A percentile compares a stretch with the other conserved stretches of the same genome.
These are phyloP conservation scores for Ochlodes sylvanus DNA, from an alignment of 2,888 invertebrate genomes.

Conservation along the genomic window DNA sequence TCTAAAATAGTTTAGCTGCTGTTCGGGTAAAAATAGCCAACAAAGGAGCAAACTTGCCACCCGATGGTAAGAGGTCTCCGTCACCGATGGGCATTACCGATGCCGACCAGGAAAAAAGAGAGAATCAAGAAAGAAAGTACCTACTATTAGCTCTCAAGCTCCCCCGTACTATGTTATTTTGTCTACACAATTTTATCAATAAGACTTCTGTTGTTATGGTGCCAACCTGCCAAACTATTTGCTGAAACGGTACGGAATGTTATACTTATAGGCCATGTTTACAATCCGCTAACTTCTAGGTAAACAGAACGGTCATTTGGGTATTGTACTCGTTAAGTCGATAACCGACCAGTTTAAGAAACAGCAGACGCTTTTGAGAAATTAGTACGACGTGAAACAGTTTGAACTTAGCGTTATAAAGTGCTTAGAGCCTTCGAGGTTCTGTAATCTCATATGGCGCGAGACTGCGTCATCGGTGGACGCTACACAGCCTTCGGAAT, in stretches of 20 bases:
- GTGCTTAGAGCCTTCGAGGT: constrained; percentile 51
- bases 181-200: constrained; percentile 14
- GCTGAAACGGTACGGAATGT: constrained; percentile 13
- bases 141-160: no score
- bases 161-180: background rate
- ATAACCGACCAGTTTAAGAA: constrained; percentile 59
- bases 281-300: constrained; percentile 57
- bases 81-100: no score
- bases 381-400: constrained; percentile 53
- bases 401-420: constrained; percentile 60
- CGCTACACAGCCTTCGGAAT: constrained; percentile 66
- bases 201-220: constrained; percentile 34
- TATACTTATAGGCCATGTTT: constrained; percentile 30
- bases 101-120: no score
- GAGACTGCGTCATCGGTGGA: constrained; percentile 69
- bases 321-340: constrained; percentile 54
- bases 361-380: constrained; percentile 53
- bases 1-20: no score
- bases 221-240: background rate
- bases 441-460: constrained; percentile 67
- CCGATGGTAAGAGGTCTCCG: no score
- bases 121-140: no score
- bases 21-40: no score
- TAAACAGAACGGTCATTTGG: constrained; percentile 69
- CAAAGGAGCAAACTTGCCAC: no score